Conservation (phyloP, 2,797 vertebrate species). For the Enteromius treurensis region DNA sequence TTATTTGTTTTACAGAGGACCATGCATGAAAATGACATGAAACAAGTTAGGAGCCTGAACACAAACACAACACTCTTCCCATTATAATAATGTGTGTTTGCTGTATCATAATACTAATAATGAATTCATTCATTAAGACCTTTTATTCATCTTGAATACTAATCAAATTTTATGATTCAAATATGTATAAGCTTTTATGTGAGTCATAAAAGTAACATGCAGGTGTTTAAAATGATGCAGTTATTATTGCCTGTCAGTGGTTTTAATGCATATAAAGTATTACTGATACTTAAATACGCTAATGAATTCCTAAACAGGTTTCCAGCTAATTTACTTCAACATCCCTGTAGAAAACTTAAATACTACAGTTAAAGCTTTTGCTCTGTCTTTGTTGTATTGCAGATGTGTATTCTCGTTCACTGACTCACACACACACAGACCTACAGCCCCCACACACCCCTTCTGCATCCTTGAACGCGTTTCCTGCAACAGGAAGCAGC, state of each 20-base stretch:
- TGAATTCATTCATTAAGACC: too few relatives aligned
- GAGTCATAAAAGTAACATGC: too few relatives aligned
- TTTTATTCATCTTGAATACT: too few relatives aligned
- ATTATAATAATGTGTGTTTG: too few relatives aligned
- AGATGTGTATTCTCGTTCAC: not conserved
- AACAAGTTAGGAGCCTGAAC: too few relatives aligned
- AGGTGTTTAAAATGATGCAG: not conserved
- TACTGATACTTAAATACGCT: not conserved
- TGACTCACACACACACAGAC: conserved; percentile 16
- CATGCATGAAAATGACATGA: too few relatives aligned
- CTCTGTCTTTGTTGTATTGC: conserved; percentile 1
- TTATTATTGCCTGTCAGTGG: not conserved
- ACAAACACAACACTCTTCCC: too few relatives aligned
- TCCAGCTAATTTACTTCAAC: not conserved
- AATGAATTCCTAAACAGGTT: not conserved
- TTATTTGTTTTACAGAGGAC: too few relatives aligned
- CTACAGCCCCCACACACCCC: not conserved
- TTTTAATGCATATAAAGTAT: not conserved
- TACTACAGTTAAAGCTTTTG: not conserved
- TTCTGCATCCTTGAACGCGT: conserved; percentile 60
- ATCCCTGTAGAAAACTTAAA: not conserved
- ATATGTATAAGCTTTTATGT: too few relatives aligned
- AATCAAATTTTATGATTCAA: too few relatives aligned
- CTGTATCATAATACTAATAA: too few relatives aligned
- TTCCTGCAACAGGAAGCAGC: conserved; percentile 74